Conservation (phyloP, 2,888 invertebrate genomes). For the Oxycera nigricornis region DNA sequence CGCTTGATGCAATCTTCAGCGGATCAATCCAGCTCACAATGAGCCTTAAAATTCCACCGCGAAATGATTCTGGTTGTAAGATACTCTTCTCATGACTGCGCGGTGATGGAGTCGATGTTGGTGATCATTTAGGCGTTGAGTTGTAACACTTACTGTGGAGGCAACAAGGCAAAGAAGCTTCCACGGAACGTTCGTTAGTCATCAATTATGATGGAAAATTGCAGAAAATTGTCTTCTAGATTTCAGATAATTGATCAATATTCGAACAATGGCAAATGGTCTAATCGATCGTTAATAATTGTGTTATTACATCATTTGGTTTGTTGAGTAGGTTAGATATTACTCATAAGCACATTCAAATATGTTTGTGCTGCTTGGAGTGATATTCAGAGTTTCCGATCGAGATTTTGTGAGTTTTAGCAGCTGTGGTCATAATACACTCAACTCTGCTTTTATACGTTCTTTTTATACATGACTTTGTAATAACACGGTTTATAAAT, state of each 20-base stretch:
- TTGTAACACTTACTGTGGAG: constrained; percentile 5
- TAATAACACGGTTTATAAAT: too few relatives aligned
- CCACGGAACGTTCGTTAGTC: constrained; percentile 1
- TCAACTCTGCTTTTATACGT: too few relatives aligned
- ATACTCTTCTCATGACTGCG: not conserved
- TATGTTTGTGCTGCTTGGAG: too few relatives aligned
- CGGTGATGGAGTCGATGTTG: not conserved
- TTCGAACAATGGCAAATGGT: not conserved
- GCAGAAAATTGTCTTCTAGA: constrained; percentile 17
- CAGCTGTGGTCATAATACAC: too few relatives aligned
- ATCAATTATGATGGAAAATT: constrained; percentile 21
- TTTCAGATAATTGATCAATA: constrained; percentile 11
- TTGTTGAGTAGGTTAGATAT: not conserved
- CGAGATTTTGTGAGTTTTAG: too few relatives aligned
- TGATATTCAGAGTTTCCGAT: too few relatives aligned
- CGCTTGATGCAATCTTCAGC: constrained; percentile 2
- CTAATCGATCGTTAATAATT: constrained; percentile 3
- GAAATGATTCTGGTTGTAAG: not conserved
- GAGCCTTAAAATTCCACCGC: not conserved
- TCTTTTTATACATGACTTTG: too few relatives aligned
- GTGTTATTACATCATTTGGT: not conserved
- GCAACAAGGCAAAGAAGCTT: not conserved
- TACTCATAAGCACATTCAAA: too few relatives aligned
- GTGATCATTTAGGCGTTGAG: constrained; percentile 16
- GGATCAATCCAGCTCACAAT: not conserved